Evolutionary conservation across 2,113 vertebrate genomes (phyloP).

Genomic region (Gracilinanus agilis): DNA sequence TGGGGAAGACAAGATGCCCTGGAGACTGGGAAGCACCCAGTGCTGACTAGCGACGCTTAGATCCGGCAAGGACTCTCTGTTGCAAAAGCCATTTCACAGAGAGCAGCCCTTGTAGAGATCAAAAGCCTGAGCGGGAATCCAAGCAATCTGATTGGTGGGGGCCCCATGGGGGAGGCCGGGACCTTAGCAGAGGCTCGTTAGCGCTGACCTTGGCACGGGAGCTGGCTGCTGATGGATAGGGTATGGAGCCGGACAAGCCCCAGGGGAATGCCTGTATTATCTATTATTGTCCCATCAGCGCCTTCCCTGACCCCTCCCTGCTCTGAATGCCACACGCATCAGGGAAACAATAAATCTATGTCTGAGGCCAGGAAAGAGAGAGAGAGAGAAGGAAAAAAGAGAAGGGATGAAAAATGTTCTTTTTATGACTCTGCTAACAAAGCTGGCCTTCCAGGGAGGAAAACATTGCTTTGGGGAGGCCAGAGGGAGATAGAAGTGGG

Average conservation of each 20-base stretch:
- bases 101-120: conserved; percentile 67
- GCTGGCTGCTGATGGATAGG: conserved; percentile 95
- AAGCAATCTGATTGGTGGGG: conserved; percentile 62
- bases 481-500: neutral
- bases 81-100: conserved; percentile 44
- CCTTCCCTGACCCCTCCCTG: conserved; percentile 87
- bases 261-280: conserved; percentile 92
- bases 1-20: neutral
- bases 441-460: conserved; percentile 69
- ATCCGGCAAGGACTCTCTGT: neutral
- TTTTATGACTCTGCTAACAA: conserved; percentile 80
- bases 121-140: neutral
- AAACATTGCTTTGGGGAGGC: conserved; percentile 57
- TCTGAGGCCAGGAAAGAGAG: conserved; percentile 84
- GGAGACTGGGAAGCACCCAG: rapidly evolving
- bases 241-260: conserved; percentile 92
- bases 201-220: conserved; percentile 95
- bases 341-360: conserved; percentile 97
- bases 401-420: conserved; percentile 84
- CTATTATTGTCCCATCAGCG: conserved; percentile 94
- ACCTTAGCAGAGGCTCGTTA: conserved; percentile 95
- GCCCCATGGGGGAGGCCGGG: conserved; percentile 80
- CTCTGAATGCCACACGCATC: conserved; percentile 86
- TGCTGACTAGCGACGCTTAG: rapidly evolving
- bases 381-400: conserved; percentile 78